Conservation (phyloP, 2,888 invertebrate species). For the Alloplasta piceator region DNA sequence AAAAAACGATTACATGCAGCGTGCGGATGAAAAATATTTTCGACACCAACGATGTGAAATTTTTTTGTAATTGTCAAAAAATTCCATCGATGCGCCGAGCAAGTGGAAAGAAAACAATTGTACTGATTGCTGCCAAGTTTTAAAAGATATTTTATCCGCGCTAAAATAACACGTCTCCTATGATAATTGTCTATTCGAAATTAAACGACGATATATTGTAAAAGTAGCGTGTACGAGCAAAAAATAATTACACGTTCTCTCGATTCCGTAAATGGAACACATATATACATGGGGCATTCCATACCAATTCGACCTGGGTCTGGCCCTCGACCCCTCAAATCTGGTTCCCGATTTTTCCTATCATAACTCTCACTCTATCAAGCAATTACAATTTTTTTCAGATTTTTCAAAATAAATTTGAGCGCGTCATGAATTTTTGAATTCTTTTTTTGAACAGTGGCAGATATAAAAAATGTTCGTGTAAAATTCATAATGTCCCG, state of each 20-base stretch:
- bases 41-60: not conserved
- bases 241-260: not conserved
- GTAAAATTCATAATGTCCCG: no score
- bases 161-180: constrained; percentile 59
- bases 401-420: no score
- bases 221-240: constrained; percentile 37
- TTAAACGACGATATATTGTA: constrained; percentile 50
- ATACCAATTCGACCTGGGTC: not conserved
- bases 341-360: no score
- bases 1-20: not conserved
- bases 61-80: constrained; percentile 3
- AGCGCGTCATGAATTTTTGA: no score
- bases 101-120: constrained; percentile 30
- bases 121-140: constrained; percentile 57
- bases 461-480: no score
- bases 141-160: constrained; percentile 52
- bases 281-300: constrained; percentile 8
- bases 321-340: no score
- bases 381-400: no score
- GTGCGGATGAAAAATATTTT: not conserved
- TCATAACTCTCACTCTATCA: no score
- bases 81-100: not conserved
- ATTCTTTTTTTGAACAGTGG: no score
- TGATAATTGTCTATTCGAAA: constrained; percentile 59
- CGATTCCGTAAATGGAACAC: constrained; percentile 10